These are phyloP conservation scores for Sinhomidia bicolor DNA, from an alignment of 2,888 invertebrate species.

Conservation along the genomic window DNA sequence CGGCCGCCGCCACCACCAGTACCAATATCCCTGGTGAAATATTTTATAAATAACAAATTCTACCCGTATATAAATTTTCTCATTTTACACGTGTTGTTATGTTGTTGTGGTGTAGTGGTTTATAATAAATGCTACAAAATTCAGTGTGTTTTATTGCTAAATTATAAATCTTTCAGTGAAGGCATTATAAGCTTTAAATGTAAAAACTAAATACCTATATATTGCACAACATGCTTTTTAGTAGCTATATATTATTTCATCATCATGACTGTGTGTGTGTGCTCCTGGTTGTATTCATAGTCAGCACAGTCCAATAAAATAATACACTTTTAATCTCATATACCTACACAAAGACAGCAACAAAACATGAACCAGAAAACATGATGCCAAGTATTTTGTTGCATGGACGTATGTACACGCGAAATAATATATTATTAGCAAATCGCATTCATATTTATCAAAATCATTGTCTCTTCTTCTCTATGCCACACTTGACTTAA, in stretches of 20 bases:
- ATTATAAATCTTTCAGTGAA: constrained; percentile 26
- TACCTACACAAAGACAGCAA: too few relatives aligned
- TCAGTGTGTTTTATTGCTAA: constrained; percentile 32
- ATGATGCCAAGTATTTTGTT: not conserved
- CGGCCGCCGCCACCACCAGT: not conserved
- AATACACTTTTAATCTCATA: too few relatives aligned
- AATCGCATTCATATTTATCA: not conserved
- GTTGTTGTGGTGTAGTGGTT: not conserved
- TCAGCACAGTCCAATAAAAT: too few relatives aligned
- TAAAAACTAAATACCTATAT: not conserved
- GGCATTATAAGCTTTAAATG: too few relatives aligned
- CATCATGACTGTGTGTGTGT: too few relatives aligned
- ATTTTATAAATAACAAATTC: constrained; percentile 41
- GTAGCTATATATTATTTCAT: too few relatives aligned
- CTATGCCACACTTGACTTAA: constrained; percentile 5
- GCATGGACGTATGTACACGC: too few relatives aligned
- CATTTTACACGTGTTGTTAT: constrained; percentile 24
- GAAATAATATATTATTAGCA: too few relatives aligned
- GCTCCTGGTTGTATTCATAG: too few relatives aligned
- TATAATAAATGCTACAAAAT: constrained; percentile 25
- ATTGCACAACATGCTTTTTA: not conserved
- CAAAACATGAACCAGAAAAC: too few relatives aligned
- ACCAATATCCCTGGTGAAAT: not conserved
- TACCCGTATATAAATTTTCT: constrained; percentile 1
- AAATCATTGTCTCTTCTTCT: not conserved